Evolutionary conservation across 2,797 vertebrate genomes (phyloP).

Genomic region (Esox masquinongy): DNA sequence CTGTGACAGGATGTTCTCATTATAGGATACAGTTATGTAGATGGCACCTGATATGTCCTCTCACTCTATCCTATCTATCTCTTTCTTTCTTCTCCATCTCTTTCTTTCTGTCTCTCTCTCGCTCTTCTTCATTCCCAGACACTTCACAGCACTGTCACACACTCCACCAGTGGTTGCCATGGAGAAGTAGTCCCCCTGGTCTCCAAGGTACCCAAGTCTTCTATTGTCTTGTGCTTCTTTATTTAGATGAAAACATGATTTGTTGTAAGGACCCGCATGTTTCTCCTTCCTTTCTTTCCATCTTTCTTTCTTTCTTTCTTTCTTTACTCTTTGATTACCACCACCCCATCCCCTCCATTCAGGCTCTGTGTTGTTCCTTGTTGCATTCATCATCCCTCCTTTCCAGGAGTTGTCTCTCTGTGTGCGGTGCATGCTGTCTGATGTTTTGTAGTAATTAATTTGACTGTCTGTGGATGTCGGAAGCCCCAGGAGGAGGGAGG

Average conservation of each 20-base stretch:
- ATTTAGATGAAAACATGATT: constrained; percentile 84
- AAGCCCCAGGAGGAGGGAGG: constrained; percentile 66
- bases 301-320: constrained; percentile 42
- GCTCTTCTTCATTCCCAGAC: constrained; percentile 78
- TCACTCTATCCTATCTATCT: constrained; percentile 6
- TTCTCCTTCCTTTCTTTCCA: constrained; percentile 55
- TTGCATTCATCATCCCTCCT: constrained; percentile 68
- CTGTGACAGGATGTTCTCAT: constrained; percentile 76
- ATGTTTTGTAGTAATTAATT: constrained; percentile 79
- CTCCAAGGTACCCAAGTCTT: constrained; percentile 82
- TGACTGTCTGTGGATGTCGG: constrained; percentile 74
- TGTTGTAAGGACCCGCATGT: constrained; percentile 73
- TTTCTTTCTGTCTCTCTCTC: constrained; percentile 39
- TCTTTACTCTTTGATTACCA: constrained; percentile 31
- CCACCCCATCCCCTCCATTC: constrained; percentile 24
- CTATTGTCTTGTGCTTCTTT: constrained; percentile 84
- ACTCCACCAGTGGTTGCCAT: constrained; percentile 81
- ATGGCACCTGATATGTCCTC: constrained; percentile 58
- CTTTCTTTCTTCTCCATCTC: constrained; percentile 22
- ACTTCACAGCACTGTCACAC: constrained; percentile 77
- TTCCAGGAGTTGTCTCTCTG: constrained; percentile 65
- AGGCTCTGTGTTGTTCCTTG: too few species aligned
- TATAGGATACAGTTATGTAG: constrained; percentile 51
- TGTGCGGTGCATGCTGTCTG: constrained; percentile 58
- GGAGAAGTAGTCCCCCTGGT: constrained; percentile 83